Conservation (phyloP, 2,113 vertebrate species). For the Alectura lathami region DNA sequence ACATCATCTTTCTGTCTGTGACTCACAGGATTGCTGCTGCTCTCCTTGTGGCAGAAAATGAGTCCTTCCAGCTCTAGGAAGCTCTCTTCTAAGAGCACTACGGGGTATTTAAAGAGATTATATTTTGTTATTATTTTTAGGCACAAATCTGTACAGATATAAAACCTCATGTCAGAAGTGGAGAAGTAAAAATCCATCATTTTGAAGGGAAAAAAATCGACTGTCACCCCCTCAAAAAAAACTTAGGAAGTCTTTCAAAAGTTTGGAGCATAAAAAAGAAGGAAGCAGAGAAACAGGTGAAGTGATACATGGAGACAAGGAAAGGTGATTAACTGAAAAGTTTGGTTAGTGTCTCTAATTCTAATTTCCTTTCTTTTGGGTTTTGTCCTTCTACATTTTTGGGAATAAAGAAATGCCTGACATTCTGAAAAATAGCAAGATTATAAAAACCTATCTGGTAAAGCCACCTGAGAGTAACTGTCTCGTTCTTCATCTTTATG, state of each 20-base stretch:
- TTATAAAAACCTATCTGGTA: background rate
- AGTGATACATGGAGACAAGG: background rate
- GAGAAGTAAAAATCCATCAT: background rate
- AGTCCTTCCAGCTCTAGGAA: background rate
- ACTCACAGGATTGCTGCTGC: background rate
- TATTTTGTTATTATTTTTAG: slow-evolving; percentile 44
- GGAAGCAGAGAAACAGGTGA: background rate
- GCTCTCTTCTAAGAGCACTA: slow-evolving; percentile 16
- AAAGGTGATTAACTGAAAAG: background rate
- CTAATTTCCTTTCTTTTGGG: background rate
- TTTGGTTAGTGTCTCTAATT: background rate
- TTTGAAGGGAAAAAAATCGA: background rate
- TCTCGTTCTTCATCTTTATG: background rate
- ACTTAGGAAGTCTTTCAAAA: background rate
- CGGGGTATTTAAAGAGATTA: slow-evolving; percentile 16
- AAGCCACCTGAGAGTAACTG: background rate
- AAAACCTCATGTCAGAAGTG: slow-evolving; percentile 18
- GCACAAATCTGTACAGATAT: slow-evolving; percentile 43
- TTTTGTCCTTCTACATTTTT: background rate
- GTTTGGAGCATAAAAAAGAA: background rate
- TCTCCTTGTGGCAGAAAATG: slow-evolving; percentile 4
- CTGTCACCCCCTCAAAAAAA: background rate
- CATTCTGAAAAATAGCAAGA: background rate
- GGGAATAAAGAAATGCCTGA: background rate
- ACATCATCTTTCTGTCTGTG: background rate